Percentiles rank a stretch among this genome's conserved stretches.
These are phyloP conservation scores for Pristionchus fissidentatus DNA, from an alignment of 2,888 invertebrate genomes.

Conservation along the genomic window DNA sequence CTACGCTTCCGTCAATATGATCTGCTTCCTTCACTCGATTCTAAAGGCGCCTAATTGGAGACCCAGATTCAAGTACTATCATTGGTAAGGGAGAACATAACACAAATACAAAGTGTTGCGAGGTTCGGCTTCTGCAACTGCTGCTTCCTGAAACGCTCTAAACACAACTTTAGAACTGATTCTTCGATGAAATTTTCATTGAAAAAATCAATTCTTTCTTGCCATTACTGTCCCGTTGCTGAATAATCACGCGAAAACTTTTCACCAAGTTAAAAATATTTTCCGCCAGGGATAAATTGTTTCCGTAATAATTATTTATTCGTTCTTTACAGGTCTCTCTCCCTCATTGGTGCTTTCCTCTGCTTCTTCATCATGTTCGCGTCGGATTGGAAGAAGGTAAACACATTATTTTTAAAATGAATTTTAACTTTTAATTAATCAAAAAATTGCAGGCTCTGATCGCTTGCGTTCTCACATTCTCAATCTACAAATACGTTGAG, in stretches of 20 bases:
- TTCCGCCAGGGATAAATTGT: too few relatives aligned
- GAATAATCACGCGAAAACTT: too few relatives aligned
- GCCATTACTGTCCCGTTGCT: too few relatives aligned
- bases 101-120: not conserved
- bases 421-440: not conserved
- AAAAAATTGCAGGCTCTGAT: constrained; percentile 82
- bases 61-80: constrained; percentile 96
- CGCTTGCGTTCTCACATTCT: constrained; percentile 92
- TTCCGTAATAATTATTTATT: too few relatives aligned
- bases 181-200: not conserved
- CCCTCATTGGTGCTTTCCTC: constrained; percentile 87
- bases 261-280: too few relatives aligned
- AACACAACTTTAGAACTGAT: not conserved
- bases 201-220: not conserved
- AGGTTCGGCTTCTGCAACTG: too few relatives aligned
- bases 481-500: constrained; percentile 97
- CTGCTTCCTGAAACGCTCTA: too few relatives aligned
- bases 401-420: not conserved
- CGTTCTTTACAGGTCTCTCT: constrained; percentile 88
- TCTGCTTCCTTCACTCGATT: constrained; percentile 96
- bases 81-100: constrained; percentile 85
- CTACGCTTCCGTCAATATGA: constrained; percentile 98
- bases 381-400: constrained; percentile 90
- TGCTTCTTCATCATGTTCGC: constrained; percentile 98
- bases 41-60: constrained; percentile 96